Conservation (phyloP, 2,888 invertebrate genomes). For the Eristalinus aeneus region DNA sequence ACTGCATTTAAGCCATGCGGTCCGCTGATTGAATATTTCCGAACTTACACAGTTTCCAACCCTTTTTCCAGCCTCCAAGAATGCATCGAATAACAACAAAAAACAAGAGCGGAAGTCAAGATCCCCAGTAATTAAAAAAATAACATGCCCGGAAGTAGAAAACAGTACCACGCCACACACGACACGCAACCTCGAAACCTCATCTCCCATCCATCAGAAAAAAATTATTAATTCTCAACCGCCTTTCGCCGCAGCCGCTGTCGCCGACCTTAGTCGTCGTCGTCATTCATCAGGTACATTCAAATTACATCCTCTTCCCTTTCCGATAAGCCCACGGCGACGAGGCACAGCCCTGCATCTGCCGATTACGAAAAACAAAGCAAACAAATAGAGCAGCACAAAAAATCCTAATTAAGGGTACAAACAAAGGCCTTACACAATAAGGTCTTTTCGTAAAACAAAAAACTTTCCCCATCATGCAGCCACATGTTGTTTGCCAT, state of each 20-base stretch:
- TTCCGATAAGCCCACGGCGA: slow-evolving; percentile 28
- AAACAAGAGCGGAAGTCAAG: not conserved
- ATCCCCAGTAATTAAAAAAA: not conserved
- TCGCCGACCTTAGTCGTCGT: too few relatives aligned
- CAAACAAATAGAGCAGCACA: slow-evolving; percentile 33
- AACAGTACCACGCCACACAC: not conserved
- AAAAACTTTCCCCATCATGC: slow-evolving; percentile 51
- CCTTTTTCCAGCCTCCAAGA: not conserved
- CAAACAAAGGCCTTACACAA: slow-evolving; percentile 54
- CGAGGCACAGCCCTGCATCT: slow-evolving; percentile 29
- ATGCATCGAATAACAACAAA: not conserved
- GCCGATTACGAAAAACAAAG: slow-evolving; percentile 38
- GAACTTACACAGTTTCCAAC: too few relatives aligned
- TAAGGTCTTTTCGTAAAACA: slow-evolving; percentile 7
- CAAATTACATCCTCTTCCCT: slow-evolving; percentile 36
- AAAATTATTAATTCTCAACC: not conserved
- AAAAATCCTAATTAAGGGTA: slow-evolving; percentile 62
- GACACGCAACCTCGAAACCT: not conserved
- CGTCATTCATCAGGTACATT: slow-evolving; percentile 18
- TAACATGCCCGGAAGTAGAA: not conserved
- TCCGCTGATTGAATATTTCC: too few relatives aligned
- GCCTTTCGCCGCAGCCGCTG: too few relatives aligned
- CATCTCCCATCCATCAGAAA: not conserved
- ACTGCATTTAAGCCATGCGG: too few relatives aligned
- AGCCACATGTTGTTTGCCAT: slow-evolving; percentile 67